Percentiles rank a stretch among this genome's conserved stretches.
Evolutionary conservation across 1,140 invertebrate species (phyloP).

Genomic region (Oryctes rhinoceros): DNA sequence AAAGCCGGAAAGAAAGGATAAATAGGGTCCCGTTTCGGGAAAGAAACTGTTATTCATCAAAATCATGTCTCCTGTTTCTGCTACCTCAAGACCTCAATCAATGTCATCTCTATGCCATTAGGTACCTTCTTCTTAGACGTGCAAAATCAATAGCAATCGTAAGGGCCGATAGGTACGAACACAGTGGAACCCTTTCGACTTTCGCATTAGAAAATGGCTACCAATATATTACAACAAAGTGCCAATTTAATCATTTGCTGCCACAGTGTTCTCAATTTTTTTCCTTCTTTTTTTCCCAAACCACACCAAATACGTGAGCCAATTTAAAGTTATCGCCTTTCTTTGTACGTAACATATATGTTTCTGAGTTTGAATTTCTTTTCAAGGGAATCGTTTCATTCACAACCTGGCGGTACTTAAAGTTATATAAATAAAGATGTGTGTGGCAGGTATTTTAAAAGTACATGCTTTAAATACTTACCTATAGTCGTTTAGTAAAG

Average conservation of each 20-base stretch:
- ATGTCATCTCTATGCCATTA: slow-evolving; percentile 35
- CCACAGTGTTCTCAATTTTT: slow-evolving; percentile 7
- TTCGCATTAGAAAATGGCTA: slow-evolving; percentile 24
- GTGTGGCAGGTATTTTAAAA: too few species aligned
- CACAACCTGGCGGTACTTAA: too few species aligned
- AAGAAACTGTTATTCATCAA: slow-evolving; percentile 35
- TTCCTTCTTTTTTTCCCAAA: background rate
- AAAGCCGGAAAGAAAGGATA: background rate
- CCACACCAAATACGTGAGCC: slow-evolving; percentile 10
- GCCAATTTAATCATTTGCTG: slow-evolving; percentile 30
- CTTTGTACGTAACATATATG: slow-evolving; percentile 2
- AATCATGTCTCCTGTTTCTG: slow-evolving; percentile 20
- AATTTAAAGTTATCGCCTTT: background rate
- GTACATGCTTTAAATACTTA: too few species aligned
- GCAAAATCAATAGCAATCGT: slow-evolving; percentile 40
- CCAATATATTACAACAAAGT: slow-evolving; percentile 37
- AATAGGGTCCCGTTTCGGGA: background rate
- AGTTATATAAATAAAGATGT: too few species aligned
- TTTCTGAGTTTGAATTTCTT: background rate
- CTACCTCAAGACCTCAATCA: slow-evolving; percentile 37
- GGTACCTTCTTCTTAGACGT: slow-evolving; percentile 16
- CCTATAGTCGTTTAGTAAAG: too few species aligned
- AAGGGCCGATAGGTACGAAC: slow-evolving; percentile 18
- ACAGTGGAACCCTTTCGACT: slow-evolving; percentile 19
- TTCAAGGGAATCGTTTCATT: too few species aligned